phyloP scores from a whole-genome alignment of 1,140 invertebrate genomes.

The Dryas iulia region DNA sequence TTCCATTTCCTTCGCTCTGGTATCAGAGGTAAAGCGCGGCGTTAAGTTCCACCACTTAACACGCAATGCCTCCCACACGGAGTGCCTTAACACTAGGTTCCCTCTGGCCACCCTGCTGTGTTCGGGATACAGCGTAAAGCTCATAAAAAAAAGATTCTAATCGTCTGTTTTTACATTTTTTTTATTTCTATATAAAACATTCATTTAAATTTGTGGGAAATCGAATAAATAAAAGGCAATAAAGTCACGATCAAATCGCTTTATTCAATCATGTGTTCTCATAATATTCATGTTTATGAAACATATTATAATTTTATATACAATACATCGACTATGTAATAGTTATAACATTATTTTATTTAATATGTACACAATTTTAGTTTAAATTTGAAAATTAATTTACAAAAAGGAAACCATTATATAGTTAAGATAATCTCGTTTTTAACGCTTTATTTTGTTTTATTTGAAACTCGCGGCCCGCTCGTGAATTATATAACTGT shows the following conservation, averaged over 20 bases:
- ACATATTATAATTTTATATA: slow-evolving; percentile 18
- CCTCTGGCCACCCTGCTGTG: too few relatives aligned
- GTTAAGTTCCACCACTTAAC: too few relatives aligned
- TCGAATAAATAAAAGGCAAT: not conserved
- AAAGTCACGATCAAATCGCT: slow-evolving; percentile 26
- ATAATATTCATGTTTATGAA: slow-evolving; percentile 17
- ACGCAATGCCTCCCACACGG: too few relatives aligned
- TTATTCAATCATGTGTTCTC: slow-evolving; percentile 25
- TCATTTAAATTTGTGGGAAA: not conserved
- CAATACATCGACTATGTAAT: slow-evolving; percentile 5
- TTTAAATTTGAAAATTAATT: not conserved
- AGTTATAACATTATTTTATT: not conserved
- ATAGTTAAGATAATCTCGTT: too few relatives aligned
- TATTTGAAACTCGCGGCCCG: too few relatives aligned
- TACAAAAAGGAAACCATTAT: too few relatives aligned
- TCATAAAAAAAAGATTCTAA: not conserved
- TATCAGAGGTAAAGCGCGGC: too few relatives aligned
- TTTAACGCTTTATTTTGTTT: too few relatives aligned
- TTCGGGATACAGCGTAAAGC: too few relatives aligned
- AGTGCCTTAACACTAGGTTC: too few relatives aligned
- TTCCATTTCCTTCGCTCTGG: too few relatives aligned
- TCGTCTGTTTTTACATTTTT: not conserved
- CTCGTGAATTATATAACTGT: too few relatives aligned
- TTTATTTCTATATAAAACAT: not conserved
- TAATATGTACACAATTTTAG: not conserved